Conservation (phyloP, 1,140 invertebrate species). For the Drosophila grimshawi region DNA sequence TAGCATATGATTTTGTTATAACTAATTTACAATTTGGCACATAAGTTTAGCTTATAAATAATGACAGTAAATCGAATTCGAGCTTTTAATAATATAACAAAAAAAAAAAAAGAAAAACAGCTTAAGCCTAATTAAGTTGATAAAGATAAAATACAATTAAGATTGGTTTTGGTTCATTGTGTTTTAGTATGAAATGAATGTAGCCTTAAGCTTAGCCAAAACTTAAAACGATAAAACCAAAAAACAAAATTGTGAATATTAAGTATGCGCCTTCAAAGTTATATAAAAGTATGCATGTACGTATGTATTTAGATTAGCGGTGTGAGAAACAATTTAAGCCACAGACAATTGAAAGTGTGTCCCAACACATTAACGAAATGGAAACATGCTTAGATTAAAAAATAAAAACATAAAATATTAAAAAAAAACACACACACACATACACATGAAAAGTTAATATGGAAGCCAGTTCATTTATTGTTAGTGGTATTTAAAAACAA, state of each 20-base stretch:
- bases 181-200: conserved; percentile 57
- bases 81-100: conserved; percentile 77
- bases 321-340: conserved; percentile 52
- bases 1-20: conserved; percentile 46
- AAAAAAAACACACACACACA: not conserved
- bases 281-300: conserved; percentile 16
- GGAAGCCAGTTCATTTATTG: conserved; percentile 72
- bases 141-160: conserved; percentile 36
- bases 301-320: conserved; percentile 57
- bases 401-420: conserved; percentile 28
- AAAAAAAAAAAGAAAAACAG: conserved; percentile 46
- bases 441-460: conserved; percentile 26
- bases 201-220: conserved; percentile 65
- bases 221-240: conserved; percentile 53
- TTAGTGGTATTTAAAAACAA: conserved; percentile 54
- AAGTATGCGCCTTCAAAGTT: conserved; percentile 82
- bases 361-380: not conserved
- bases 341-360: conserved; percentile 51
- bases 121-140: conserved; percentile 27
- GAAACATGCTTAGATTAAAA: conserved; percentile 64
- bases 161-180: conserved; percentile 56
- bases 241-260: conserved; percentile 78
- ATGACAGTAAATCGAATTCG: conserved; percentile 80
- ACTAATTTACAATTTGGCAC: conserved; percentile 22
- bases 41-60: conserved; percentile 62